Conservation (phyloP, 30 jellyfish, hydroid and myxozoan species). For the Hydra vulgaris region DNA sequence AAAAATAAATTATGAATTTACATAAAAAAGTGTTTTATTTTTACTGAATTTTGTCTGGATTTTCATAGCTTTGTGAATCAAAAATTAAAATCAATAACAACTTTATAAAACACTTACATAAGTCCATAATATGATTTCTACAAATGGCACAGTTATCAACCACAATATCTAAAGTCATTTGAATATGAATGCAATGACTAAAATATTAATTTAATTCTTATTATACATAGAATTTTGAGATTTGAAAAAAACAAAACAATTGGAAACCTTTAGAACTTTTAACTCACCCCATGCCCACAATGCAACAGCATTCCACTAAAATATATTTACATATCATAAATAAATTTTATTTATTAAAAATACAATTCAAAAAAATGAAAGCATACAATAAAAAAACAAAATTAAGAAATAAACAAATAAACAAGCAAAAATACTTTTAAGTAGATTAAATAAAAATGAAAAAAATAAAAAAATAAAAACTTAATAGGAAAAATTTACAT, state of each 20-base stretch:
- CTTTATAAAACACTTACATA: conserved; percentile 53
- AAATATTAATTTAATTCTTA: neutral
- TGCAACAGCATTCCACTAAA: conserved; percentile 98
- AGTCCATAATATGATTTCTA: conserved; percentile 93
- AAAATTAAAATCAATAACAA: too few relatives aligned
- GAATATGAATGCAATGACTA: neutral
- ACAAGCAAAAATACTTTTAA: too few relatives aligned
- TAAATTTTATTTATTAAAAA: neutral
- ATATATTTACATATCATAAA: neutral
- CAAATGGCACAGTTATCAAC: conserved; percentile 98
- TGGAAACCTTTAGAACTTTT: neutral
- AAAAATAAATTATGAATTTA: too few relatives aligned
- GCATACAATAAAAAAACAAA: too few relatives aligned
- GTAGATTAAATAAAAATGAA: too few relatives aligned
- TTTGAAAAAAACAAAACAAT: too few relatives aligned
- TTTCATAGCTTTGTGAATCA: too few relatives aligned
- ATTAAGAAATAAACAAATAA: too few relatives aligned
- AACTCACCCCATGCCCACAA: conserved; percentile 98
- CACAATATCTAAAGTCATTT: conserved; percentile 49
- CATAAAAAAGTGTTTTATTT: too few relatives aligned
- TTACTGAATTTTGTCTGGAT: too few relatives aligned
- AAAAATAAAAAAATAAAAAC: too few relatives aligned
- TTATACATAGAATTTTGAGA: neutral
- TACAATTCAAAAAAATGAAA: neutral
- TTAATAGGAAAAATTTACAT: too few relatives aligned